Conservation (phyloP, 1,140 invertebrate species). For the Hycleus phaleratus region DNA sequence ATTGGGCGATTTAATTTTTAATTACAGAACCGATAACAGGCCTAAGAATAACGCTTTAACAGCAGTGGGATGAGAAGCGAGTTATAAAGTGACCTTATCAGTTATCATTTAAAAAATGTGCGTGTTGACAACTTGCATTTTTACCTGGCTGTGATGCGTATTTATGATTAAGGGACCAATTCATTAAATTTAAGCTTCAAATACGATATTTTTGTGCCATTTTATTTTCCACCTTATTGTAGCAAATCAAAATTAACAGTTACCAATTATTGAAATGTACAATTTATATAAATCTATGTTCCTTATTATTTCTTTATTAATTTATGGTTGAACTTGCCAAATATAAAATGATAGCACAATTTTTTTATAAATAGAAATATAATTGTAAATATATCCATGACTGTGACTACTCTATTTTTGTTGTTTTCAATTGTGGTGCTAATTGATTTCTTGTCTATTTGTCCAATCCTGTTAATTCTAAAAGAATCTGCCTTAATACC, state of each 20-base stretch:
- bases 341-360: constrained; percentile 5
- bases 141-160: constrained; percentile 34
- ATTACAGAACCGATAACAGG: constrained; percentile 45
- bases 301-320: constrained; percentile 2
- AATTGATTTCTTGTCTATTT: constrained; percentile 5
- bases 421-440: constrained; percentile 2
- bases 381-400: constrained; percentile 13
- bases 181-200: not conserved
- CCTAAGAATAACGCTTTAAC: constrained; percentile 48
- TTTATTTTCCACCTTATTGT: not conserved
- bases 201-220: not conserved
- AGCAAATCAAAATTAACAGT: constrained; percentile 3
- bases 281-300: constrained; percentile 3
- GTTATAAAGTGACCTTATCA: constrained; percentile 22
- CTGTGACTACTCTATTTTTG: constrained; percentile 13
- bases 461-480: not conserved
- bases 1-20: constrained; percentile 11
- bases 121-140: constrained; percentile 28
- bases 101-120: constrained; percentile 2
- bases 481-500: not conserved
- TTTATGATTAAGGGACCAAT: constrained; percentile 34
- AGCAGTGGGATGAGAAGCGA: constrained; percentile 24
- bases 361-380: constrained; percentile 1
- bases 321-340: constrained; percentile 3
- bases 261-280: constrained; percentile 3